Evolutionary conservation across 2,113 vertebrate genomes (phyloP), one percentile per base, ranked within the genome.

Genomic region (Petrocephalus zakoni): DNA sequence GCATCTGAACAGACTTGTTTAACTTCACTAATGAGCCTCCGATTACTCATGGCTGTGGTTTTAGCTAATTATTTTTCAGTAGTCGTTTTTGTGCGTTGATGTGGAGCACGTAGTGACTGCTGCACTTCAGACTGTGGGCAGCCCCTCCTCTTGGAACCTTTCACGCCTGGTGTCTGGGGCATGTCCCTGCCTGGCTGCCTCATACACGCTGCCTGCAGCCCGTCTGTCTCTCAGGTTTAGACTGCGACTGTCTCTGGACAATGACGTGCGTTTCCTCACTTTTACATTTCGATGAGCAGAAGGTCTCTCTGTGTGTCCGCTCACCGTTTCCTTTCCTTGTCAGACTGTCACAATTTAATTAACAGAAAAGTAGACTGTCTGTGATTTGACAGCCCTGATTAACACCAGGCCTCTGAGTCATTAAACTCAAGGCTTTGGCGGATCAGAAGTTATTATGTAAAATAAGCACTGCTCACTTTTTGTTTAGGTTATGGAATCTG

Each of bases 11-110:
- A 78, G 34, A 42, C 72, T 68, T 68, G 25, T 68, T 68, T 29
- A 68, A 68, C 25, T 29, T 68, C 9, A 13, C 61, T 68, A 29
- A 68, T 78, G 72, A 78, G 34, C 37, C 29, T 78, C 34, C 34
- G 37, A 19, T 78, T 78, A 42, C 72, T 10, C 72, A 34, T 19
- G 72, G 15, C 34, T 78, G 29, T 17, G 29, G 72, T 78, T 78
- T 42, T 78, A 42, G 72, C 29, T 78, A 78, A 78, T 78, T 78
- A 78, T 78, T 78, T 78, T 78, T 78, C 72, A 78, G 72, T 78
- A 78, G 72, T 19, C 6, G 34, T 78, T 34, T 78, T 29, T 13
- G 22, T 22, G 61, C 11, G n/a, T 68, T 68, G 61, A 68, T 68
- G 61, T 68, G 61, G 25, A 68, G 61, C 10, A 3, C 17, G 72